Evolutionary conservation across 2,888 invertebrate genomes (phyloP), one percentile per base, ranked within the genome.

Genomic region (Saturnia pavonia): DNA sequence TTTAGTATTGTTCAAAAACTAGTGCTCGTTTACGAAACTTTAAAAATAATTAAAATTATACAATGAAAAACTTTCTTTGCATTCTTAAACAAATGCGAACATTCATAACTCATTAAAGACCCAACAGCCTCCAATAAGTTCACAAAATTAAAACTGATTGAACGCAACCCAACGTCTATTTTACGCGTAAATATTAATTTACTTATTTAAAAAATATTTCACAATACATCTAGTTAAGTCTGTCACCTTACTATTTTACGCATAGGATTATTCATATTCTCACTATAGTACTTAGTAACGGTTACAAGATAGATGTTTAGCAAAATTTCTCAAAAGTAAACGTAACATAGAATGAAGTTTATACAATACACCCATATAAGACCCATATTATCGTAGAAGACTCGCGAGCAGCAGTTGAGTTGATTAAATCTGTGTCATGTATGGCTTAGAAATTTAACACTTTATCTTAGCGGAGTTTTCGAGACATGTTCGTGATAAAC

Each of bases 81-180:
- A 91, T 91, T 91, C 83, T 91, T 90, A 90, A 91, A 91, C 90
- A 91, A 91, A 91, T 91, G 91, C 91, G 87, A 85, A 81, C 83
- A 80, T 83, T 82, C 82, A 82, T 82, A 76, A 83, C 80, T 83
- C 79, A 89, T 87, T 82, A 82, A 83, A 79, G 83, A 78, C 81
- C 72, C 74, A 67, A 19, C 63, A 74, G 79, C 82, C 88, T 80
- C 85, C 87, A 87, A 90, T 85, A 77, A 85, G 79, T 82, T 78
- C 88, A 87, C 83, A 88, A 88, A 88, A 88, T 88, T 86, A 87
- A 81, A 82, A 87, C 88, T 88, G 86, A 89, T 86, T 89, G 89
- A 90, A 27, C 82, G 81, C 88, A 91, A 88, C 89, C 85, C 88
- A 78, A 85, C 88, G 88, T 85, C 83, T 25, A 60, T 60, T 60